Percentiles rank a stretch among this genome's conserved stretches.
Evolutionary conservation across 1,140 invertebrate genomes (phyloP).

Genomic region (Reticulitermes speratus): DNA sequence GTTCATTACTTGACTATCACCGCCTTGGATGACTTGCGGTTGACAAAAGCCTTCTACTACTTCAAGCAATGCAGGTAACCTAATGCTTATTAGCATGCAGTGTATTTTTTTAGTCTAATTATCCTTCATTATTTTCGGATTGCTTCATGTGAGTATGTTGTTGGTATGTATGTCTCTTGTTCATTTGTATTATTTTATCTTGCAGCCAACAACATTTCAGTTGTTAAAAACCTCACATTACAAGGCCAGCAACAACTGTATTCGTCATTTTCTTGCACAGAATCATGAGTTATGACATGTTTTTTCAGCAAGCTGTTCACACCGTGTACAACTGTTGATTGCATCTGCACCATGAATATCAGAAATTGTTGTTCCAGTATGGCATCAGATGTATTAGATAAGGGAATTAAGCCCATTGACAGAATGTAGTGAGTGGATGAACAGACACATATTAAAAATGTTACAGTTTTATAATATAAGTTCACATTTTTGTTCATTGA

Average conservation of each 20-base stretch:
- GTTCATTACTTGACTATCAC: constrained; percentile 34
- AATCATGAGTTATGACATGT: constrained; percentile 13
- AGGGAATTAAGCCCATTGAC: background rate
- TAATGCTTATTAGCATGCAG: constrained; percentile 31
- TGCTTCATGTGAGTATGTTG: constrained; percentile 28
- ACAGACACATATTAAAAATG: background rate
- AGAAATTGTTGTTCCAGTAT: constrained; percentile 17
- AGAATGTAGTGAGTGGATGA: background rate
- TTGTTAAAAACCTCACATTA: constrained; percentile 32
- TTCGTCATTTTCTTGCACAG: constrained; percentile 23
- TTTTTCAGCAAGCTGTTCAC: background rate
- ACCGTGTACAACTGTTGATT: background rate
- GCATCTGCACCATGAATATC: background rate
- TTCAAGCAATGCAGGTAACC: constrained; percentile 35
- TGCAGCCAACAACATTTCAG: constrained; percentile 30
- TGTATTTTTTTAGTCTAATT: constrained; percentile 25
- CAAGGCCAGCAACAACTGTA: constrained; percentile 30
- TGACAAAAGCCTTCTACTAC: constrained; percentile 34
- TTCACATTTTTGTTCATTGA: too few species aligned
- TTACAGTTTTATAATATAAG: background rate
- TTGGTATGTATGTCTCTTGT: background rate
- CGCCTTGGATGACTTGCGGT: constrained; percentile 36
- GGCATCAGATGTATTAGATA: background rate
- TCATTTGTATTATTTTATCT: constrained; percentile 29
- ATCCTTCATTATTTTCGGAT: constrained; percentile 24